Base-by-base conservation (phyloP, 2,888 invertebrate species). In the Epinotia demarniana region DNA sequence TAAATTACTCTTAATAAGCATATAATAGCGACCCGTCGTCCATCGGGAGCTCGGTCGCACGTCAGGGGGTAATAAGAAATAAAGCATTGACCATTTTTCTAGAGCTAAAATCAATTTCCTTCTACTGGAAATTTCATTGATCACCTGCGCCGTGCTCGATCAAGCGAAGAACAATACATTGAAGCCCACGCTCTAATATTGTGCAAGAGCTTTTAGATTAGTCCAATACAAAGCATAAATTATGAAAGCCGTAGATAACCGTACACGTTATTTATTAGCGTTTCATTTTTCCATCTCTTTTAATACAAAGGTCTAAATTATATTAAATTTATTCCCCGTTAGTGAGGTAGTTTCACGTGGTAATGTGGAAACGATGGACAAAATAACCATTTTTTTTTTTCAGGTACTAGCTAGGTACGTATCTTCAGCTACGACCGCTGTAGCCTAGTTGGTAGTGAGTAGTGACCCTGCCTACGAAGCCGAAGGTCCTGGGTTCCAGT, bases 61-160 rank as follows among this genome's bases (percentile, higher is more conserved):
- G 63, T 68, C 58, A 53, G 58, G 19, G 39, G 46, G 33, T 66
- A 66, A 82, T 82, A 85, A 75, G 79, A 81, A 82, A 75, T 81
- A 84, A 84, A 86, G 83, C 62, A 27, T 13, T 64, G 58, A 55
- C 68, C 81, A 83, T 85, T 84, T 86, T 84, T 84, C 83, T 79
- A 87, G 86, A 39, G 9, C 39, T 39, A 85, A 89, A 90, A 90
- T 88, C 86, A 88, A 90, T 89, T 89, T 86, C 83, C 82, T 81
- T 82, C 82, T 81, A 83, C 84, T 84, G 83, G 84, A 87, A 87
- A 89, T 86, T 87, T 87, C 86, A 86, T 87, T 86, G 86, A 86
- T 86, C 90, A 90, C 89, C 89, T 90, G 89, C 83, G 77, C 79
- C 81, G 82, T 84, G 83, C 84, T 87, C 90, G 85, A 89, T 89